Evolutionary conservation across 2,797 vertebrate species (phyloP).

Genomic region (Acipenser transmontanus): DNA sequence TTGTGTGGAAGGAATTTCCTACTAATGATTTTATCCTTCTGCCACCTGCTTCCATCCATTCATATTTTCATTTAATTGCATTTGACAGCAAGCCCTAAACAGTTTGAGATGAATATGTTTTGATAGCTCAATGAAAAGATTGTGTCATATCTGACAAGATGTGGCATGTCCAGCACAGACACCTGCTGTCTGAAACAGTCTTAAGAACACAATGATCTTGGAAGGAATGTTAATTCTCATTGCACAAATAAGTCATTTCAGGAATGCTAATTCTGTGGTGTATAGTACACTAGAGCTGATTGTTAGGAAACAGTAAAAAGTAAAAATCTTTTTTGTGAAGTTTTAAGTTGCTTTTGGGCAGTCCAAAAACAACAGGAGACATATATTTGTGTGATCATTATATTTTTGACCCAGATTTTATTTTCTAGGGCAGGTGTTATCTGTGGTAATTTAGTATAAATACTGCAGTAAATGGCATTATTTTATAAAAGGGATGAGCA

Average conservation of each 20-base stretch:
- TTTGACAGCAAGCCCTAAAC: constrained; percentile 1
- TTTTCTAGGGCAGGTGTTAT: too few relatives aligned
- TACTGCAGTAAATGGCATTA: too few relatives aligned
- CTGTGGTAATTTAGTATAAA: too few relatives aligned
- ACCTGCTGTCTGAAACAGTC: constrained; percentile 34
- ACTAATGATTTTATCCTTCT: constrained; percentile 1
- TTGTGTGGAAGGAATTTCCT: constrained; percentile 1
- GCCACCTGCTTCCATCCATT: constrained; percentile 2
- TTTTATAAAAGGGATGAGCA: too few relatives aligned
- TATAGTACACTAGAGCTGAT: background rate
- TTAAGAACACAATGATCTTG: constrained; percentile 41
- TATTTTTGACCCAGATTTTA: too few relatives aligned
- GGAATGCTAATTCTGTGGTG: constrained; percentile 38
- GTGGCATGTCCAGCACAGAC: constrained; percentile 37
- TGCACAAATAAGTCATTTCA: constrained; percentile 42
- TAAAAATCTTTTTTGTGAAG: background rate
- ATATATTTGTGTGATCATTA: too few relatives aligned
- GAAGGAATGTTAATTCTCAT: constrained; percentile 49
- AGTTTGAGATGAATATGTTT: constrained; percentile 28
- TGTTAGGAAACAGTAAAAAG: constrained; percentile 4
- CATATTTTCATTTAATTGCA: constrained; percentile 1
- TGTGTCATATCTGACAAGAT: constrained; percentile 42
- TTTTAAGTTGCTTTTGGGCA: too few relatives aligned
- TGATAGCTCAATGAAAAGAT: constrained; percentile 39
- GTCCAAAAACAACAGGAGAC: too few relatives aligned